Conservation (phyloP, 2,113 vertebrate species). For the Tyto alba region DNA sequence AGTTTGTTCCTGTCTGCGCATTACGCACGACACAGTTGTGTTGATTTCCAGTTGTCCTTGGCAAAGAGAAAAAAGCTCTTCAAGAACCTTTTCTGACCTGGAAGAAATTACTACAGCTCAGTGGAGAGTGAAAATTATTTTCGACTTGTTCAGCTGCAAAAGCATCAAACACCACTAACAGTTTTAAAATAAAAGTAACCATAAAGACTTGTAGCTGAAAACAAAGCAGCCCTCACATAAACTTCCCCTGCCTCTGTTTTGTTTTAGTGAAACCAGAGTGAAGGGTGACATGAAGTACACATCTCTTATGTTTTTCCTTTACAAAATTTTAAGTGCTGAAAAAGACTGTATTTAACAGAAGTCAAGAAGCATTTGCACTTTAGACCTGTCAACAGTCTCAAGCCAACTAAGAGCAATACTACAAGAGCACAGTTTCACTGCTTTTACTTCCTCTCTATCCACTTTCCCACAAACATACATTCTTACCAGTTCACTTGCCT, state of each 20-base stretch:
- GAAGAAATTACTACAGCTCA: background rate
- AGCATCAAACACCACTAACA: background rate
- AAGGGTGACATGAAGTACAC: background rate
- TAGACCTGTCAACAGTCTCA: background rate
- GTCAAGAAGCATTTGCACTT: background rate
- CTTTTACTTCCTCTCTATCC: background rate
- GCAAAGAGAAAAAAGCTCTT: background rate
- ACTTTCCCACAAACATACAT: background rate
- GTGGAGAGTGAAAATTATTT: background rate
- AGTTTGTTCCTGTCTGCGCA: background rate
- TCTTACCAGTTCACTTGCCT: background rate
- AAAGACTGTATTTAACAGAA: background rate
- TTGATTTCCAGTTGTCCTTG: background rate
- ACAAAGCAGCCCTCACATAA: background rate
- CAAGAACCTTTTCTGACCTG: background rate
- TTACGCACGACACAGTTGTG: accelerated
- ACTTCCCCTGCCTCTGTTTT: background rate
- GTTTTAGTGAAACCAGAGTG: background rate
- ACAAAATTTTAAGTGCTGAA: background rate
- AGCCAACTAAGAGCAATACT: background rate
- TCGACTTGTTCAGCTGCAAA: background rate
- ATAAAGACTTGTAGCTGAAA: background rate
- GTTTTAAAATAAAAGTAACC: background rate
- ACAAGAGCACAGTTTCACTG: background rate
- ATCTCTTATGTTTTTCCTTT: background rate